Evolutionary conservation across 92 coral and sea anemone genomes (phyloP).

Genomic region (Heliopora coerulea): DNA sequence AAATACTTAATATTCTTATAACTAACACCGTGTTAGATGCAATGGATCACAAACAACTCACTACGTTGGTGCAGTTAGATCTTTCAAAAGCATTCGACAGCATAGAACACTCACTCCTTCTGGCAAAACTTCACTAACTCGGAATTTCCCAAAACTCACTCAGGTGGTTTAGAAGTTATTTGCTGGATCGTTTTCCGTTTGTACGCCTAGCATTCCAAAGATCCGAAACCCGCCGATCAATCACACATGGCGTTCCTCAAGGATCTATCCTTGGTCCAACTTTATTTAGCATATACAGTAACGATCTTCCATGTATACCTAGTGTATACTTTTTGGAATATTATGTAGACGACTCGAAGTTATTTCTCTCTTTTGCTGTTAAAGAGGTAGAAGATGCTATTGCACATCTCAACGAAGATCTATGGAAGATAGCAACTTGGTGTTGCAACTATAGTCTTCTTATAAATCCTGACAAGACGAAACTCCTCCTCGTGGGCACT

Average conservation of each 20-base stretch:
- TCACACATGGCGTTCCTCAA: slow-evolving; percentile 47
- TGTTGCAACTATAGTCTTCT: slow-evolving; percentile 26
- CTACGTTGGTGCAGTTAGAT: slow-evolving; percentile 7
- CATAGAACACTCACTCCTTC: not conserved
- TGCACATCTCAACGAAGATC: slow-evolving; percentile 32
- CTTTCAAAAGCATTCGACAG: slow-evolving; percentile 20
- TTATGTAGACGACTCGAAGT: slow-evolving; percentile 47
- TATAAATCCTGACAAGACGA: slow-evolving; percentile 46
- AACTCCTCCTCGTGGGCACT: slow-evolving; percentile 43
- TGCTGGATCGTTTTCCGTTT: slow-evolving; percentile 16
- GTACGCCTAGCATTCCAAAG: slow-evolving; percentile 31
- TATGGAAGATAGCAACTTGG: slow-evolving; percentile 36
- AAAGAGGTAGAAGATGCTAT: slow-evolving; percentile 24
- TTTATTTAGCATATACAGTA: slow-evolving; percentile 34
- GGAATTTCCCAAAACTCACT: slow-evolving; percentile 28
- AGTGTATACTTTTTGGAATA: slow-evolving; percentile 25
- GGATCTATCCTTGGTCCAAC: slow-evolving; percentile 47
- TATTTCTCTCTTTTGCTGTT: slow-evolving; percentile 28
- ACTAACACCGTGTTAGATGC: not conserved
- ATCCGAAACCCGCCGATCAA: slow-evolving; percentile 18
- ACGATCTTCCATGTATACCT: slow-evolving; percentile 43
- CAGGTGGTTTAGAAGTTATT: slow-evolving; percentile 47
- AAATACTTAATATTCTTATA: slow-evolving; percentile 1
- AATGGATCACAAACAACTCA: not conserved
- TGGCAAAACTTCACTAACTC: slow-evolving; percentile 19